Evolutionary conservation across 2,113 vertebrate genomes (phyloP), one percentile per base, ranked within the genome.

Genomic region (Oostethus manadensis): DNA sequence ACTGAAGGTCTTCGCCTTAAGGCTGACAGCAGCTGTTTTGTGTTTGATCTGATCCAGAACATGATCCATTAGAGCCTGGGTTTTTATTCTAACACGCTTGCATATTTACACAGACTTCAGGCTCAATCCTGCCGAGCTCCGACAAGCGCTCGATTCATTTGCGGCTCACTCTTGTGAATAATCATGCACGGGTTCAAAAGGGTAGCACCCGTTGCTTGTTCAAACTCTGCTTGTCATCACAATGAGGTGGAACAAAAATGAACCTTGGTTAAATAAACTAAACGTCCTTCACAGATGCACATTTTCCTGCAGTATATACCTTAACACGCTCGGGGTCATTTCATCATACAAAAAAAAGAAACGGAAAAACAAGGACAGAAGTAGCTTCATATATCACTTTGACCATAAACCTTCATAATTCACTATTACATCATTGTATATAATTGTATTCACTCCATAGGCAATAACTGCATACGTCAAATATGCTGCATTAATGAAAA

Each of bases 51-150:
- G 53, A 73, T 68, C 51, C 56, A 78, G 64, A 64, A 72, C 56
- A 56, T 51, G 57, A 81, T 77, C 60, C 62, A 70, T 73, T 70
- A 62, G 18, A 68, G 58, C 46, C 58, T 22, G 47, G 60, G 40
- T 74, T 62, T 64, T 18, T 46, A 58, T 73, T 54, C 42, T 48
- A 59, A 62, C 4, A 6, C 53, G 10, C 64, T 64, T 56, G 22
- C 18, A 51, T 64, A 68, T 79, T 75, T 71, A 70, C 51, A 53
- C 18, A 60, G 43, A 56, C 26, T 69, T 53, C 56, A 60, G 21
- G 6, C 47, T 51, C 22, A 76, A 74, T 59, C 43, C 54, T 9
- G 20, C 56, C 20, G 13, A 56, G 47, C 21, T 9, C 4, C 66
- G 56, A 66, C 21, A 48, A 47, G 38, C 49, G 4, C 48, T 42